Conservation (phyloP, 2,888 invertebrate genomes). For the Leistus spinibarbis region DNA sequence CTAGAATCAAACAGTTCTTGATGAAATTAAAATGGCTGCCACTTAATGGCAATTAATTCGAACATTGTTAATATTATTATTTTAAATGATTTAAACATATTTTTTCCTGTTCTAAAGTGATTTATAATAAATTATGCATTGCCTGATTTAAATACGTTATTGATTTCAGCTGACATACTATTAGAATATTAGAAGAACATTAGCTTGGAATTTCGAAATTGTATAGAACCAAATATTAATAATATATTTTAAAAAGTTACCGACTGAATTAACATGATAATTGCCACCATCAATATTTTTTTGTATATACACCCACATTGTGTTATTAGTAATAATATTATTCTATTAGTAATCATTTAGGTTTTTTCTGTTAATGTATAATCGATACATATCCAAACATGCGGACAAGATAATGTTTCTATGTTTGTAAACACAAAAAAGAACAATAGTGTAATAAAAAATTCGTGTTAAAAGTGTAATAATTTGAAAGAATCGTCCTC, state of each 20-base stretch:
- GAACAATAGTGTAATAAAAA: too few relatives aligned
- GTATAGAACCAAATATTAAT: background rate
- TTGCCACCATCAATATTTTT: background rate
- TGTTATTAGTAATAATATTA: background rate
- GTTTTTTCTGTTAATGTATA: too few relatives aligned
- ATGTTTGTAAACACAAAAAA: too few relatives aligned
- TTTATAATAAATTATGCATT: background rate
- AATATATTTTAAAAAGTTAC: background rate
- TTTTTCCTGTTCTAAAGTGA: background rate
- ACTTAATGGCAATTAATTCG: too few relatives aligned
- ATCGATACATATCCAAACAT: background rate
- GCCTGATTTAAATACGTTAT: background rate
- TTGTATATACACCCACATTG: background rate
- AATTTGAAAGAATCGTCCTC: background rate
- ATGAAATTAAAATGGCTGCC: too few relatives aligned
- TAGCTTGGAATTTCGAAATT: too few relatives aligned
- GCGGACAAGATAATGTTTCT: too few relatives aligned
- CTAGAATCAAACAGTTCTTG: too few relatives aligned
- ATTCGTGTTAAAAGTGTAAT: background rate
- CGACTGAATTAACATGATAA: background rate
- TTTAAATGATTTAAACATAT: too few relatives aligned
- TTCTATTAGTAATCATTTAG: background rate
- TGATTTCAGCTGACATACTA: background rate
- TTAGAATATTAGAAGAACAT: background rate
- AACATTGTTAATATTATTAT: background rate